These are phyloP conservation scores for Epinotia demarniana DNA, from an alignment of 2,888 invertebrate species.

Conservation along the genomic window DNA sequence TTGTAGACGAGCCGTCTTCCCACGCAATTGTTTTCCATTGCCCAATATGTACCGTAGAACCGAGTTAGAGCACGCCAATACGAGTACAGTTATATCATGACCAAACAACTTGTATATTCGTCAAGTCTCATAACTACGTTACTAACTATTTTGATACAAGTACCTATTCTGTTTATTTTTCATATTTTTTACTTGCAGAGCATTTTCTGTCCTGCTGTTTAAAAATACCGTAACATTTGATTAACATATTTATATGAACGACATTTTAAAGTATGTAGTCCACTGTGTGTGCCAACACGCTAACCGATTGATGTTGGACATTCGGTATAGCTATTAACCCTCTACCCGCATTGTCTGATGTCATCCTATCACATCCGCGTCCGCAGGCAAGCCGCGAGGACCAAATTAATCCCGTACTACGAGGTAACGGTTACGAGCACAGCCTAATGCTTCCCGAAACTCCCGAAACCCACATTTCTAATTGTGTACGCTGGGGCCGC, in stretches of 20 bases:
- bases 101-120: conserved; percentile 11
- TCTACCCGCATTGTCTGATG: conserved; percentile 67
- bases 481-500: conserved; percentile 19
- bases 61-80: conserved; percentile 51
- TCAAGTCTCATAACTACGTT: not conserved
- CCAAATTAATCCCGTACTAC: conserved; percentile 35
- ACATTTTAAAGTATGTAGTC: conserved; percentile 41
- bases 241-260: conserved; percentile 31
- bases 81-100: conserved; percentile 45
- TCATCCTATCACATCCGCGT: conserved; percentile 68
- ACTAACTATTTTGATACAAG: too few species aligned
- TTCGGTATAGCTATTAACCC: conserved; percentile 59
- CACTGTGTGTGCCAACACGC: conserved; percentile 32
- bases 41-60: conserved; percentile 51
- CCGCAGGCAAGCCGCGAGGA: conserved; percentile 54
- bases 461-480: conserved; percentile 20
- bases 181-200: not conserved
- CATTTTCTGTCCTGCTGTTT: not conserved
- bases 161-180: not conserved
- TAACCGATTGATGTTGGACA: conserved; percentile 47
- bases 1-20: conserved; percentile 66
- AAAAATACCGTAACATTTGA: conserved; percentile 39
- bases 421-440: not conserved
- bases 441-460: conserved; percentile 20
- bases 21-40: conserved; percentile 69